A percentile compares a stretch with the other conserved stretches of the same genome.
phyloP scores from a whole-genome alignment of 2,113 vertebrate genomes.

The Nansenia antarctica region DNA sequence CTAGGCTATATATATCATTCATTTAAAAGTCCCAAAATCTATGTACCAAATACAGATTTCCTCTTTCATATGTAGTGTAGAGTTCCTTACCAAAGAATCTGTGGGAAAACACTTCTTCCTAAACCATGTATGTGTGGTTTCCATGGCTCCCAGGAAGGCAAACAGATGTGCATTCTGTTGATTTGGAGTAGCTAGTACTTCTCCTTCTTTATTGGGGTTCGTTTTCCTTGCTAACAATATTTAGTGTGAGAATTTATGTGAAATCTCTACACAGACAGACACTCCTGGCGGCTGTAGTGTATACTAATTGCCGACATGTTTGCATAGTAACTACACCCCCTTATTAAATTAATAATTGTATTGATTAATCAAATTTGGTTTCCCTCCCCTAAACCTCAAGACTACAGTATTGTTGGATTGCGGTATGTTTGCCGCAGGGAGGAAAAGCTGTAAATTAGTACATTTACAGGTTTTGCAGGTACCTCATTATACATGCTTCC shows the following conservation, averaged over 20 bases:
- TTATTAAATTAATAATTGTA: conserved; percentile 61
- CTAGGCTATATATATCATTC: too few species aligned
- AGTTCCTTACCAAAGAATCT: not conserved
- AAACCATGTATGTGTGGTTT: conserved; percentile 3
- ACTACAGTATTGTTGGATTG: conserved; percentile 41
- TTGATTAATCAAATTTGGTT: conserved; percentile 61
- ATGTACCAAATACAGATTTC: too few species aligned
- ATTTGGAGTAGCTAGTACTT: not conserved
- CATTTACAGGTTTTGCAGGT: not conserved
- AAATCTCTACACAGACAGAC: conserved; percentile 21
- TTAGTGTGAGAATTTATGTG: conserved; percentile 22
- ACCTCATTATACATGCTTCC: not conserved
- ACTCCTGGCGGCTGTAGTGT: conserved; percentile 33
- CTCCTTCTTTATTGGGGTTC: not conserved
- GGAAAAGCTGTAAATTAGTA: not conserved
- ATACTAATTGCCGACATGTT: conserved; percentile 46
- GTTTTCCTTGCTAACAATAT: conserved; percentile 13
- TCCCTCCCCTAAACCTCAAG: conserved; percentile 43
- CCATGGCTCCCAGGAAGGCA: not conserved
- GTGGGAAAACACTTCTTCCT: not conserved
- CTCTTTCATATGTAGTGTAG: not conserved
- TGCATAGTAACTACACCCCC: conserved; percentile 45
- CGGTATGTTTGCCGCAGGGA: conserved; percentile 2
- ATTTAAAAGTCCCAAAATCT: too few species aligned
- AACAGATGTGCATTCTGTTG: not conserved